phyloP scores from a whole-genome alignment of 2,113 vertebrate genomes.

The Peromyscus californicus region DNA sequence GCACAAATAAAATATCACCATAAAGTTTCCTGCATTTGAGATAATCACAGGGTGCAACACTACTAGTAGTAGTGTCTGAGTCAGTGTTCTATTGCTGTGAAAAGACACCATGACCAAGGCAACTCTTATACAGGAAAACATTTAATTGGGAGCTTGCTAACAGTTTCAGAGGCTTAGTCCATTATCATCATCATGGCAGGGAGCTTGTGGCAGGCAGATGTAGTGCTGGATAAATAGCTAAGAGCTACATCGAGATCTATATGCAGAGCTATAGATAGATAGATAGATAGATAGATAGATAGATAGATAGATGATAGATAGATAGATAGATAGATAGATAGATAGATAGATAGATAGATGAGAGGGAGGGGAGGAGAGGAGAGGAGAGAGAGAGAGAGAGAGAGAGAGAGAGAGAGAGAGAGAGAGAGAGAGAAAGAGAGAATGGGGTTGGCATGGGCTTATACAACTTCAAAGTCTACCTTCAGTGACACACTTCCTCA shows the following conservation, averaged over 20 bases:
- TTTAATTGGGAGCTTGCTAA: background rate
- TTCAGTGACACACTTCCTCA: background rate
- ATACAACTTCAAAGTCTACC: background rate
- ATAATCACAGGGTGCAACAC: background rate
- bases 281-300: background rate
- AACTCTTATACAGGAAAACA: background rate
- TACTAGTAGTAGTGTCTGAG: background rate
- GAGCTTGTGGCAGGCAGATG: background rate
- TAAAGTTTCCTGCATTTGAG: background rate
- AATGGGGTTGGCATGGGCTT: background rate
- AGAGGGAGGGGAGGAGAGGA: too few relatives aligned
- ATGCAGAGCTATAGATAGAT: background rate
- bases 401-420: background rate
- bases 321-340: too few relatives aligned
- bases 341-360: too few relatives aligned
- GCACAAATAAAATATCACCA: too few relatives aligned
- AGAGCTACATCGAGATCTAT: background rate
- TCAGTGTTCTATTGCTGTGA: background rate
- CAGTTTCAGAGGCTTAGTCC: background rate
- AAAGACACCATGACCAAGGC: background rate
- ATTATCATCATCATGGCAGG: background rate
- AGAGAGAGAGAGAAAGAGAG: background rate
- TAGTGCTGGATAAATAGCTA: background rate
- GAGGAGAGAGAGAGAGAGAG: too few relatives aligned
- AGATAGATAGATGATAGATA: too few relatives aligned